phyloP scores from a whole-genome alignment of 2,113 vertebrate species.

The Erythrocebus patas region DNA sequence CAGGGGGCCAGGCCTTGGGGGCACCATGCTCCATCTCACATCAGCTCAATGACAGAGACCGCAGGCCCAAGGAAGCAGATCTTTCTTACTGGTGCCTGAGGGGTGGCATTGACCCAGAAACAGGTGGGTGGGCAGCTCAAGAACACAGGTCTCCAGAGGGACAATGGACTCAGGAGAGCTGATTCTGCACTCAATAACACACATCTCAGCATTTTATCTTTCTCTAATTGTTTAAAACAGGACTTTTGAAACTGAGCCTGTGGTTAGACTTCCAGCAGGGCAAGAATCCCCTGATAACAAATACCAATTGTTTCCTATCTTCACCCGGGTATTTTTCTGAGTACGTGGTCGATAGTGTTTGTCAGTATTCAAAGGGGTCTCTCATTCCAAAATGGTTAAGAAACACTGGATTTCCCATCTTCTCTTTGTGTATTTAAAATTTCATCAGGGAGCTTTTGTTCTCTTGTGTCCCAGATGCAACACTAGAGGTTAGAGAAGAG shows the following conservation, averaged over 20 bases:
- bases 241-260: background rate
- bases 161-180: background rate
- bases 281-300: background rate
- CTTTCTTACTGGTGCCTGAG: background rate
- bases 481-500: background rate
- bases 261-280: background rate
- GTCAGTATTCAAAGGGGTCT: background rate
- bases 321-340: background rate
- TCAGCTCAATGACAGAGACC: background rate
- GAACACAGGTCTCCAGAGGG: background rate
- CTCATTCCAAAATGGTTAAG: background rate
- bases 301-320: too few relatives aligned
- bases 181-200: background rate
- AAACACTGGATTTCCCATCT: background rate
- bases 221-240: background rate
- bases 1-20: background rate
- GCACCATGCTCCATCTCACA: background rate
- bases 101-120: background rate
- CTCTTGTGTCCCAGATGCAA: background rate
- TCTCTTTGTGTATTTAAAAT: background rate
- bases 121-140: background rate
- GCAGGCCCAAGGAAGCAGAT: background rate
- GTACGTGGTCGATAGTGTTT: fast-evolving
- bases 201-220: background rate
- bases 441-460: background rate